Conservation (phyloP, 2,888 invertebrate species). For the Drosophila vallismaia region DNA sequence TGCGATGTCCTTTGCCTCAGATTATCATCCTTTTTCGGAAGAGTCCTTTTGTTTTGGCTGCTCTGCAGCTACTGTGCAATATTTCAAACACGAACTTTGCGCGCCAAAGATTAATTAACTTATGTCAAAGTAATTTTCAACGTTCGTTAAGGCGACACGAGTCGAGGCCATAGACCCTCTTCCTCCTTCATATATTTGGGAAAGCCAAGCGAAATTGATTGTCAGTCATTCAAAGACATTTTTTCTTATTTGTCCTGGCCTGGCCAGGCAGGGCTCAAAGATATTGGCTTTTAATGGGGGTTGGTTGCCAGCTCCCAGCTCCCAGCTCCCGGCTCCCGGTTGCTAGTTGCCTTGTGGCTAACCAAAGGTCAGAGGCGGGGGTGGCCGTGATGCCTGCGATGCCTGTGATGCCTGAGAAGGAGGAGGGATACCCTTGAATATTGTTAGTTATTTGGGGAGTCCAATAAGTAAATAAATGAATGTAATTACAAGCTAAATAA, state of each 20-base stretch:
- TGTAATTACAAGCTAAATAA: slow-evolving; percentile 83
- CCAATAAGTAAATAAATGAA: slow-evolving; percentile 83
- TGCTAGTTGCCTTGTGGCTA: slow-evolving; percentile 50
- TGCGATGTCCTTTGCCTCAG: slow-evolving; percentile 17
- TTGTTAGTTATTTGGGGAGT: slow-evolving; percentile 71
- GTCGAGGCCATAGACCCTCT: background rate
- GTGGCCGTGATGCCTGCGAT: background rate
- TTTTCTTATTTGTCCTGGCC: slow-evolving; percentile 74
- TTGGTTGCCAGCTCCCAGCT: slow-evolving; percentile 35
- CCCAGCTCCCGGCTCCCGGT: no score
- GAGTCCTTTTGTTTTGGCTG: slow-evolving; percentile 36
- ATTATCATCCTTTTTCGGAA: slow-evolving; percentile 15
- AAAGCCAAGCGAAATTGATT: slow-evolving; percentile 80
- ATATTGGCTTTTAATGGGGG: slow-evolving; percentile 79
- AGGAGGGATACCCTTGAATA: slow-evolving; percentile 46
- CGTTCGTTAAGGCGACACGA: slow-evolving; percentile 80
- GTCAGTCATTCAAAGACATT: slow-evolving; percentile 83
- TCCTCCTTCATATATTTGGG: background rate
- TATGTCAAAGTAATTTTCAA: slow-evolving; percentile 83
- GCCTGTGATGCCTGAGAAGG: no score
- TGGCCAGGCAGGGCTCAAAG: slow-evolving; percentile 48
- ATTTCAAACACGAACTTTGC: slow-evolving; percentile 79
- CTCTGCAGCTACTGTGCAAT: slow-evolving; percentile 58
- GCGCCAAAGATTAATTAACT: slow-evolving; percentile 84
- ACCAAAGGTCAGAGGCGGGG: slow-evolving; percentile 60